Evolutionary conservation across 2,113 vertebrate species (phyloP).

Genomic region (Mastomys natalensis): DNA sequence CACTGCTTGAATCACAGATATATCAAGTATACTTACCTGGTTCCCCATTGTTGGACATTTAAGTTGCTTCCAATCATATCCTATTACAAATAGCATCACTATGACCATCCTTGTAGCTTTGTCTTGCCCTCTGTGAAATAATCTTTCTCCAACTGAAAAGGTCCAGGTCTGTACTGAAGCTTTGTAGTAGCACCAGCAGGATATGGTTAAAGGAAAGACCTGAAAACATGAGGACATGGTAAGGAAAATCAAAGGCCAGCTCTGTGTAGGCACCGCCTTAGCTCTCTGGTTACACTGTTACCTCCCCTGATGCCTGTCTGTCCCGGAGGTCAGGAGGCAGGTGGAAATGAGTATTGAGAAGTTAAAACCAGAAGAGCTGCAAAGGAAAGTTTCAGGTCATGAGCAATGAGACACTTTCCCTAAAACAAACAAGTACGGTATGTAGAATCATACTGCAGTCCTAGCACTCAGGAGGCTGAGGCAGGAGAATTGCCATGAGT

Average conservation of each 20-base stretch:
- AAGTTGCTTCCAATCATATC: not conserved
- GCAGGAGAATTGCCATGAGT: not conserved
- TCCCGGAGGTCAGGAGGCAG: not conserved
- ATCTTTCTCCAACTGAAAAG: not conserved
- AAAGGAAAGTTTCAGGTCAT: not conserved
- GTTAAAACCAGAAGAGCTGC: not conserved
- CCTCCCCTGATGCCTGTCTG: not conserved
- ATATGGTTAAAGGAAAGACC: not conserved
- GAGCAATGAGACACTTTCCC: not conserved
- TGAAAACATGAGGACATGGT: slow-evolving; percentile 49
- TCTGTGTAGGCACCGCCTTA: not conserved
- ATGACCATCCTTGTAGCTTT: not conserved
- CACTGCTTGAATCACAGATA: not conserved
- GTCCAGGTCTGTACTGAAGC: slow-evolving; percentile 39
- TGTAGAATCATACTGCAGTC: not conserved
- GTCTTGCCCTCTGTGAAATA: not conserved
- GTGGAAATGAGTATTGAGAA: too few relatives aligned
- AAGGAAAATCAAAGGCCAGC: not conserved
- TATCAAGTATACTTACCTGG: not conserved
- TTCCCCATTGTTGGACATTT: not conserved
- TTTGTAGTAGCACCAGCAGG: slow-evolving; percentile 12
- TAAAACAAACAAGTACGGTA: not conserved
- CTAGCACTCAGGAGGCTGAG: not conserved
- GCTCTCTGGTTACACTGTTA: not conserved
- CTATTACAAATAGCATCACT: not conserved